Evolutionary conservation across 1,140 invertebrate genomes (phyloP).

Genomic region (Aphidius gifuensis): DNA sequence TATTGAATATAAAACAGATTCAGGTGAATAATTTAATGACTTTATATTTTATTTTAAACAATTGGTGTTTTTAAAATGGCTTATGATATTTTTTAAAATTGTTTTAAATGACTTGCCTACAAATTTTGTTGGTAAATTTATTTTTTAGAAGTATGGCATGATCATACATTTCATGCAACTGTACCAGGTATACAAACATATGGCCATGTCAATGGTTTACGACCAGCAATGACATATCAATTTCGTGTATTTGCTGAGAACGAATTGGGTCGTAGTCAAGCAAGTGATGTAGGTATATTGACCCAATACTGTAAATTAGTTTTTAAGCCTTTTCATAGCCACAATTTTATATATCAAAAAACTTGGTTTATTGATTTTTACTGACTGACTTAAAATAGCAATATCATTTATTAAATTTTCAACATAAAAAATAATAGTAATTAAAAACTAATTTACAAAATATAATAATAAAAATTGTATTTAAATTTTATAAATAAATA

Average conservation of each 20-base stretch:
- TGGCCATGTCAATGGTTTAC: conserved; percentile 74
- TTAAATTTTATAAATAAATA: conserved; percentile 13
- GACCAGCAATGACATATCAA: conserved; percentile 86
- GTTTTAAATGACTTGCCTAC: too few relatives aligned
- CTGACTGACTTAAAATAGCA: not conserved
- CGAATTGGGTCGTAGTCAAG: conserved; percentile 79
- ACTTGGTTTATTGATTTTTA: conserved; percentile 22
- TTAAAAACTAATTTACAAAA: too few relatives aligned
- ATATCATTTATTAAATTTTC: not conserved
- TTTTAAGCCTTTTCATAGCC: conserved; percentile 18
- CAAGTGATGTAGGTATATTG: conserved; percentile 68
- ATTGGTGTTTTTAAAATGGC: not conserved
- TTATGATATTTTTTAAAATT: too few relatives aligned
- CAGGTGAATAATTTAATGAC: conserved; percentile 60
- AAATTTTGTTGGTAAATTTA: too few relatives aligned
- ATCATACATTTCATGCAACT: conserved; percentile 73
- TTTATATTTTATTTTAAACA: conserved; percentile 16
- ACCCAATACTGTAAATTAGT: conserved; percentile 1
- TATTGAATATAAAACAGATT: conserved; percentile 79
- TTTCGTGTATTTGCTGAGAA: conserved; percentile 87
- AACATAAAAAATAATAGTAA: too few relatives aligned
- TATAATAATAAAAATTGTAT: not conserved
- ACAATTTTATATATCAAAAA: conserved; percentile 16
- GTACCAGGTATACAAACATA: conserved; percentile 75
- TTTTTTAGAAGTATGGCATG: conserved; percentile 67